Conservation (phyloP, 2,797 vertebrate species). For the Lepus townsendii region DNA sequence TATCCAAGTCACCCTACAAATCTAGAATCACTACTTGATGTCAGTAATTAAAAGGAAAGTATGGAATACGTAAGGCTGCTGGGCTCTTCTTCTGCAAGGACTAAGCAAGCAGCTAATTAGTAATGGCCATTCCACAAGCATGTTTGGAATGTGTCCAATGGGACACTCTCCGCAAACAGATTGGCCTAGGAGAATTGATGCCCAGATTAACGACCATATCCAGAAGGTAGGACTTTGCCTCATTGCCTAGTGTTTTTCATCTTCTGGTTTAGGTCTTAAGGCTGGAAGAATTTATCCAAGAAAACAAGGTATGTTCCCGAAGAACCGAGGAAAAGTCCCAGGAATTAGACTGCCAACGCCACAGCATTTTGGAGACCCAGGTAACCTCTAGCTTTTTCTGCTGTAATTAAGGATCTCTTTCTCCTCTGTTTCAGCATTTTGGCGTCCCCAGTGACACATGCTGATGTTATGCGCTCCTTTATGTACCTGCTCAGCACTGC, state of each 20-base stretch:
- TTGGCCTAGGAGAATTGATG: background rate
- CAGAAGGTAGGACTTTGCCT: background rate
- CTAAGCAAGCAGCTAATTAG: background rate
- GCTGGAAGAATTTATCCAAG: slow-evolving; percentile 79
- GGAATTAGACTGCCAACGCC: background rate
- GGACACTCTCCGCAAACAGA: background rate
- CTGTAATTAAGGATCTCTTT: slow-evolving; percentile 28
- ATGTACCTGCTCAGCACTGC: background rate
- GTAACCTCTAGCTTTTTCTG: slow-evolving; percentile 27
- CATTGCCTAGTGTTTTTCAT: background rate
- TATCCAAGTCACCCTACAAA: background rate
- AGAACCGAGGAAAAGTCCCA: slow-evolving; percentile 21
- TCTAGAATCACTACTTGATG: background rate
- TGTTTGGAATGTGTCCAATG: background rate
- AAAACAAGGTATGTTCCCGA: slow-evolving; percentile 50
- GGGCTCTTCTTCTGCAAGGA: background rate
- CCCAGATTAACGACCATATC: background rate
- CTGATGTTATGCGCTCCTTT: background rate
- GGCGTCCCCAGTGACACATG: background rate
- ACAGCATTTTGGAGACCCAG: slow-evolving; percentile 37
- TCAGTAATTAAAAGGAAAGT: background rate
- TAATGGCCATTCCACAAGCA: background rate
- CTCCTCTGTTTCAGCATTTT: background rate
- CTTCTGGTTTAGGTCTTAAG: slow-evolving; percentile 73
- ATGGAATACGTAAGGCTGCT: background rate